A percentile compares a stretch with the other conserved stretches of the same genome.
Conservation (phyloP, 2,113 vertebrate genomes). For the Colossoma macropomum region DNA sequence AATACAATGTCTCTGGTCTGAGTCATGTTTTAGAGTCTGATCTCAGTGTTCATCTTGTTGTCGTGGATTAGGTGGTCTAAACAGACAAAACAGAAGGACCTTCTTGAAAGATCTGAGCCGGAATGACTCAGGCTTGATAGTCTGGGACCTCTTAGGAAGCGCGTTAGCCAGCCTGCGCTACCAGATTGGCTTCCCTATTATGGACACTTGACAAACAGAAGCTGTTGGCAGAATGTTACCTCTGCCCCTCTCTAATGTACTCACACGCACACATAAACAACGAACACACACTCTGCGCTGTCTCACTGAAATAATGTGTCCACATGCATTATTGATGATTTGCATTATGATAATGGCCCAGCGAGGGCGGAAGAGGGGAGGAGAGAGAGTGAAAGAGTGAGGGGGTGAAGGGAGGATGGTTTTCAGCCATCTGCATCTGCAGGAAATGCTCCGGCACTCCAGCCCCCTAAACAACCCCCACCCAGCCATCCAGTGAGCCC, state of each 20-base stretch:
- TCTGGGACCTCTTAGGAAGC: background rate
- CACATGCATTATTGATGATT: slow-evolving; percentile 82
- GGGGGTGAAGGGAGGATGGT: slow-evolving; percentile 20
- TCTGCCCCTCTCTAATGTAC: slow-evolving; percentile 22
- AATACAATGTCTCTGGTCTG: background rate
- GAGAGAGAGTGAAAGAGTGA: slow-evolving; percentile 7
- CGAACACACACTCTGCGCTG: slow-evolving; percentile 44
- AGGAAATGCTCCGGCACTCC: slow-evolving; percentile 36
- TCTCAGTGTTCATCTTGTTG: background rate
- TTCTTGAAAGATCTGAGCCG: background rate
- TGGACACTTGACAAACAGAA: slow-evolving; percentile 27
- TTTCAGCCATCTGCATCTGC: slow-evolving; percentile 39
- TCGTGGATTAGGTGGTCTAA: no score
- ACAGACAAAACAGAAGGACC: background rate
- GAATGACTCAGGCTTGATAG: no score
- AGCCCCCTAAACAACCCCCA: slow-evolving; percentile 16
- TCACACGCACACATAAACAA: slow-evolving; percentile 19
- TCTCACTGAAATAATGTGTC: slow-evolving; percentile 77
- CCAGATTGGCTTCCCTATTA: slow-evolving; percentile 36
- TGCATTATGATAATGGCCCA: slow-evolving; percentile 81
- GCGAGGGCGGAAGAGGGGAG: slow-evolving; percentile 58
- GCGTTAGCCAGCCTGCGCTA: background rate
- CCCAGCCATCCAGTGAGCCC: slow-evolving; percentile 7
- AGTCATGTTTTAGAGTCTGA: background rate
- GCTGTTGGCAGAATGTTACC: slow-evolving; percentile 7